Evolutionary conservation across 2,797 vertebrate species (phyloP), one percentile per base, ranked within the genome.

Genomic region (Nannoperca australis): DNA sequence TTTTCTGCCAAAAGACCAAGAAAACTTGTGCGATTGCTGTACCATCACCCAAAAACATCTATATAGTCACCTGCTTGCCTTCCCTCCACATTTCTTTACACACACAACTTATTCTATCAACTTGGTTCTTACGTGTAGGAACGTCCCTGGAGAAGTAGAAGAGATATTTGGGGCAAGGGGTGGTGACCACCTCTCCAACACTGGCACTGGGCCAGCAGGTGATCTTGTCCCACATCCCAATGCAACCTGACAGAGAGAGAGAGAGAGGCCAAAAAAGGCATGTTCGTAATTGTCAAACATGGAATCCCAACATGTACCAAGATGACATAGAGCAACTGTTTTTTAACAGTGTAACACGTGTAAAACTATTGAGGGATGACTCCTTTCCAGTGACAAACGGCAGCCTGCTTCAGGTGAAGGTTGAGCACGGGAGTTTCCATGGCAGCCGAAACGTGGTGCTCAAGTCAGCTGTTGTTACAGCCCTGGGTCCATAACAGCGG

Each of bases 191-290:
- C 61, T 97, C 93, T 76, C 97, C 97, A 14, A 93, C 81, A 3
- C 88, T 88, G 0, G 97, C 96, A 3, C 94, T 89, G 0, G 97
- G 97, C 98, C 98, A 99, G 91, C 98, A 99, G 0, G 96, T 96
- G 74, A 97, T 88, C 80, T 95, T 97, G 85, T 99, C 97, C 97
- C 97, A 99, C 17, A 91, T 95, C 70, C 89, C 94, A 15, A 79
- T 85, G 82, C 98, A 99, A 71, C 96, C 98, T 99, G 88, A 36
- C 7, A 47, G 15, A 54, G 51, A 55, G 24, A 82, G 11, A 47
- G 15, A 45, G 54, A 49, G 44, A 54, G 30, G 7, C 4, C 11
- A 61, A 66, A n/a, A 40, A 58, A 7, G 1, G 4, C 0, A 1
- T 47, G 32, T 47, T 55, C 1, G 7, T 38, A 15, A 24, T 8